Conservation (phyloP, 1,140 invertebrate species). For the Drosophila simulans region DNA sequence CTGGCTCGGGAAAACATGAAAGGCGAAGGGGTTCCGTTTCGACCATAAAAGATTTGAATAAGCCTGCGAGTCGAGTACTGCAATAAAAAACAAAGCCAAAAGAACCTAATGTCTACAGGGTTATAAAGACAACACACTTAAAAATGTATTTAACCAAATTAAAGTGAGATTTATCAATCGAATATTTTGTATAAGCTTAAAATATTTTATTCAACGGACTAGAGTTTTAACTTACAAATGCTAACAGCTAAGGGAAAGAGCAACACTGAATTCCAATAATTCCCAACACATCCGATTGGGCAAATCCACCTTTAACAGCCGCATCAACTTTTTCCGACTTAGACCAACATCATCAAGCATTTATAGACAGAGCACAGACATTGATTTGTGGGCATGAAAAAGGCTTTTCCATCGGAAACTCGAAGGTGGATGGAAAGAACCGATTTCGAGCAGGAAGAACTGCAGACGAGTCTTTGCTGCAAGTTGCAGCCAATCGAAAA, state of each 20-base stretch:
- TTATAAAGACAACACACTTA: not conserved
- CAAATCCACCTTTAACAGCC: not conserved
- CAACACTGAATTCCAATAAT: not conserved
- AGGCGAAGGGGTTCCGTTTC: conserved; percentile 10
- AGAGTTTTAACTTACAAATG: too few species aligned
- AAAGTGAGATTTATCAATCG: too few species aligned
- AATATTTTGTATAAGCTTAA: too few species aligned
- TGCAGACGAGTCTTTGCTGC: conserved; percentile 30
- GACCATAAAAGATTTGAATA: conserved; percentile 10
- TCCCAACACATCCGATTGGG: not conserved
- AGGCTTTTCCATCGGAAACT: conserved; percentile 21
- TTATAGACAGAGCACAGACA: conserved; percentile 27
- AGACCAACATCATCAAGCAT: conserved; percentile 35
- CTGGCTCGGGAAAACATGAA: conserved; percentile 33
- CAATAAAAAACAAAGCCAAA: too few species aligned
- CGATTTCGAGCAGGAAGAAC: conserved; percentile 22
- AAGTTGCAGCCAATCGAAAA: conserved; percentile 56
- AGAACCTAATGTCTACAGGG: not conserved
- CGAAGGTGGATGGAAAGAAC: conserved; percentile 9
- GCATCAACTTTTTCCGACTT: conserved; percentile 4
- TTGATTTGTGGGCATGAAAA: conserved; percentile 50
- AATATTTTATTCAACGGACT: too few species aligned
- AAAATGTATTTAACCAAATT: not conserved
- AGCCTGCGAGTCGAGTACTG: too few species aligned
- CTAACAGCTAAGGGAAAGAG: too few species aligned